A percentile compares a stretch with the other conserved stretches of the same genome.
phyloP scores from a whole-genome alignment of 2,888 invertebrate genomes.

The Drosophila anceps region DNA sequence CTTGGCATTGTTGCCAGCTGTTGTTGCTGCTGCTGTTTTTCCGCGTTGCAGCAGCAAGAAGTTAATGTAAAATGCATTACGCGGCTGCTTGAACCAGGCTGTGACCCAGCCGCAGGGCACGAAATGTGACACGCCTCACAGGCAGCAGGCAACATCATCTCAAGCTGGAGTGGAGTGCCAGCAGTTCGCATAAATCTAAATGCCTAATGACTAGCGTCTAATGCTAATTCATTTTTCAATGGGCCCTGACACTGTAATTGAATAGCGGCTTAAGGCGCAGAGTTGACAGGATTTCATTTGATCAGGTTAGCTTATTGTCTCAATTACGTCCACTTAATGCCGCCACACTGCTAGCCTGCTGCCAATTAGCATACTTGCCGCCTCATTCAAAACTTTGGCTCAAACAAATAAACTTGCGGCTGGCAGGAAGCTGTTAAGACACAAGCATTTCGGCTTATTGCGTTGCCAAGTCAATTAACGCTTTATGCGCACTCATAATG shows the following conservation, averaged over 20 bases:
- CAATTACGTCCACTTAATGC: conserved; percentile 12
- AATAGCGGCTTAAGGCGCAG: conserved; percentile 35
- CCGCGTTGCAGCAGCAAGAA: conserved; percentile 32
- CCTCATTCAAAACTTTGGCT: conserved; percentile 2
- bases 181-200: conserved; percentile 58
- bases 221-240: conserved; percentile 63
- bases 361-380: conserved; percentile 25
- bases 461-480: conserved; percentile 13
- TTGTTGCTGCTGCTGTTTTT: conserved; percentile 18
- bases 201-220: conserved; percentile 60
- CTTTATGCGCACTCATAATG: conserved; percentile 14
- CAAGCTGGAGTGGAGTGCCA: conserved; percentile 44
- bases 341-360: conserved; percentile 16
- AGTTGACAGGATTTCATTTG: conserved; percentile 20
- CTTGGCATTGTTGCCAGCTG: conserved; percentile 67
- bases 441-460: conserved; percentile 5
- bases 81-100: conserved; percentile 70
- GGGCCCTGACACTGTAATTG: conserved; percentile 54
- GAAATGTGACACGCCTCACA: conserved; percentile 58
- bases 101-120: conserved; percentile 58
- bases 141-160: conserved; percentile 36
- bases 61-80: conserved; percentile 80
- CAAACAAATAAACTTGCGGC: conserved; percentile 5
- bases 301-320: conserved; percentile 32
- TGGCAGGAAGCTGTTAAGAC: conserved; percentile 21